phyloP scores from a whole-genome alignment of 2,113 vertebrate genomes.

The Penelope pileata region DNA sequence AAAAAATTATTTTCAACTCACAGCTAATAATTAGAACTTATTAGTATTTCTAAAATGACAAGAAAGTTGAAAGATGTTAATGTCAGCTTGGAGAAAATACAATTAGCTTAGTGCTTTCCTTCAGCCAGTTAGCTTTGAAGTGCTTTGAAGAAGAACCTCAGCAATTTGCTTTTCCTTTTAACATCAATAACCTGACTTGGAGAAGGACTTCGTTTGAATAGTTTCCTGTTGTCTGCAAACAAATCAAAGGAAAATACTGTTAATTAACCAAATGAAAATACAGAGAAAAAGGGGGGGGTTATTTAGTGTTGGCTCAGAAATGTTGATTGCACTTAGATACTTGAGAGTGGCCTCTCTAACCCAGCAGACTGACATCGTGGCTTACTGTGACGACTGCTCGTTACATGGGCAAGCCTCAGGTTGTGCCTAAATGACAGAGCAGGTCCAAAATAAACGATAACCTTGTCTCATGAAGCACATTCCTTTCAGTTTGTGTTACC shows the following conservation, averaged over 20 bases:
- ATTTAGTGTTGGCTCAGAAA: neutral
- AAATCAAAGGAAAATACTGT: constrained; percentile 56
- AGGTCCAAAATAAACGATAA: constrained; percentile 35
- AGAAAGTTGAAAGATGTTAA: constrained; percentile 28
- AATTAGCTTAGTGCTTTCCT: constrained; percentile 12
- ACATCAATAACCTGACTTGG: neutral
- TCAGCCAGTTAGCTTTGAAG: constrained; percentile 36
- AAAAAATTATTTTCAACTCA: neutral
- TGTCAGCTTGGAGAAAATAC: constrained; percentile 5
- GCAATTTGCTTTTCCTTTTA: constrained; percentile 41
- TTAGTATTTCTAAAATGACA: neutral
- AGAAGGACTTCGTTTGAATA: constrained; percentile 22
- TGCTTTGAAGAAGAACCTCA: constrained; percentile 18
- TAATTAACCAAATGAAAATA: constrained; percentile 36
- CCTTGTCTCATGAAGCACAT: neutral
- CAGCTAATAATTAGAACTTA: constrained; percentile 13
- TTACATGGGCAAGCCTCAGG: neutral
- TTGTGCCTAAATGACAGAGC: constrained; percentile 19
- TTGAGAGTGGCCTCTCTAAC: neutral
- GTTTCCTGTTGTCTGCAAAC: constrained; percentile 36
- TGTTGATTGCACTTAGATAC: neutral
- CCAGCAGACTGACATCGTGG: neutral
- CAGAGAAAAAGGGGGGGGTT: neutral
- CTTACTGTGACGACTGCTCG: neutral
- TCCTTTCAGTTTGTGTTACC: neutral